Conservation (phyloP, 1,140 invertebrate species). For the Holotrichia oblita region DNA sequence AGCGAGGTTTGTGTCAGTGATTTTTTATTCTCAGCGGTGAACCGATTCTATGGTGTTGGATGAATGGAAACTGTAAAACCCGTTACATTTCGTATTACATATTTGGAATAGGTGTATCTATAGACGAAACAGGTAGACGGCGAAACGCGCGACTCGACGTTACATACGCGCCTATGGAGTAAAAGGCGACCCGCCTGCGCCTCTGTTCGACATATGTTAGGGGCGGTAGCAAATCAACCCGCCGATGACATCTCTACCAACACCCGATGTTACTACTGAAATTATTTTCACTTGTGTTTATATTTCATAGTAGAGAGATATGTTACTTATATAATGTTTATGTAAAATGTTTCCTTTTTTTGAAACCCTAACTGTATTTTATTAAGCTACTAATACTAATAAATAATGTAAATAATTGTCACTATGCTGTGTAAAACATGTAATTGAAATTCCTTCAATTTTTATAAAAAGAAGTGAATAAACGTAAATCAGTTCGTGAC, state of each 20-base stretch:
- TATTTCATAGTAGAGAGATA: neutral
- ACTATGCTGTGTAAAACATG: too few species aligned
- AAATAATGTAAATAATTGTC: too few species aligned
- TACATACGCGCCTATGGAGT: neutral
- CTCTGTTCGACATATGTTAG: conserved; percentile 39
- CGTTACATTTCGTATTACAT: conserved; percentile 40
- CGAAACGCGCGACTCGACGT: conserved; percentile 15
- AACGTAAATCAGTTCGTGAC: too few species aligned
- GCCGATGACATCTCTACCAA: conserved; percentile 36
- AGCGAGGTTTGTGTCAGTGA: conserved; percentile 31
- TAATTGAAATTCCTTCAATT: too few species aligned
- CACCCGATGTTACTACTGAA: conserved; percentile 15
- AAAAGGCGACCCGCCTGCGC: conserved; percentile 4
- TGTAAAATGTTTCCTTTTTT: too few species aligned
- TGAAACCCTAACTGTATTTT: too few species aligned
- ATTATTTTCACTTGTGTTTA: neutral
- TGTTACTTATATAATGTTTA: too few species aligned
- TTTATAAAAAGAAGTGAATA: too few species aligned
- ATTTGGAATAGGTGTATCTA: conserved; percentile 8
- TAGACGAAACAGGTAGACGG: conserved; percentile 4
- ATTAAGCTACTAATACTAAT: too few species aligned
- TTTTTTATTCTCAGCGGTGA: conserved; percentile 38
- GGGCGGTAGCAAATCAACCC: conserved; percentile 29
- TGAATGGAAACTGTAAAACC: conserved; percentile 40
- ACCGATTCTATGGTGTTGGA: neutral